A percentile compares a stretch with the other conserved stretches of the same genome.
phyloP scores from a whole-genome alignment of 2,888 invertebrate genomes.

The Drosophila borealis region DNA sequence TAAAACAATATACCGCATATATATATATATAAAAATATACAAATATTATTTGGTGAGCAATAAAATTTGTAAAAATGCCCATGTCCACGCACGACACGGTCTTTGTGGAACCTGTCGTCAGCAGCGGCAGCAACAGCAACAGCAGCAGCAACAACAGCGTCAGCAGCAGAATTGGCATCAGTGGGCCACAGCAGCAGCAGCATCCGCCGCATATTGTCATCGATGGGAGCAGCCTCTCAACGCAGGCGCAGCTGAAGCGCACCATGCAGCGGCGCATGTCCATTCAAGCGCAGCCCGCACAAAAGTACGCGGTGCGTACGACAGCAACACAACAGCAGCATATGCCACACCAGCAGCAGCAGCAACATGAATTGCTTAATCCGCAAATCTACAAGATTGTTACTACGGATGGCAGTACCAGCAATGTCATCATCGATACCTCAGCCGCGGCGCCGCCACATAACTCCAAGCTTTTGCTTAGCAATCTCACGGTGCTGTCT shows the following conservation, averaged over 20 bases:
- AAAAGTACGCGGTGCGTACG: slow-evolving; percentile 69
- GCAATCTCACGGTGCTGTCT: slow-evolving; percentile 84
- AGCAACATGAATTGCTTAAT: slow-evolving; percentile 83
- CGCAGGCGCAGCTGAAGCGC: slow-evolving; percentile 72
- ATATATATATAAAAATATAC: slow-evolving; percentile 5
- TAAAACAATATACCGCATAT: slow-evolving; percentile 24
- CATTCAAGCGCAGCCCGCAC: slow-evolving; percentile 54
- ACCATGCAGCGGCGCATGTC: slow-evolving; percentile 75
- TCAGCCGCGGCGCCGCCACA: slow-evolving; percentile 72
- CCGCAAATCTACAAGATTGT: slow-evolving; percentile 85
- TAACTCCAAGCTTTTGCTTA: slow-evolving; percentile 83
- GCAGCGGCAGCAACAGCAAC: slow-evolving; percentile 52
- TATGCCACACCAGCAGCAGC: slow-evolving; percentile 61
- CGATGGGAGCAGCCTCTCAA: slow-evolving; percentile 65
- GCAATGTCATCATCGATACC: slow-evolving; percentile 83
- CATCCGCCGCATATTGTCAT: slow-evolving; percentile 67
- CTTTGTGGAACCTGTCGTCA: slow-evolving; percentile 70
- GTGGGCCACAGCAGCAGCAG: slow-evolving; percentile 49
- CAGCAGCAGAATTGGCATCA: slow-evolving; percentile 41
- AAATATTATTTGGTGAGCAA: slow-evolving; percentile 36
- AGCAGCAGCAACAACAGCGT: slow-evolving; percentile 22
- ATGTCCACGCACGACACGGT: slow-evolving; percentile 73
- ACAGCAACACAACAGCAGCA: slow-evolving; percentile 61
- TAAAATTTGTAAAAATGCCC: slow-evolving; percentile 55
- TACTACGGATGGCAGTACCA: slow-evolving; percentile 83